A percentile compares a stretch with the other conserved stretches of the same genome.
Evolutionary conservation across 1,140 invertebrate genomes (phyloP).

Genomic region (Physella acuta): DNA sequence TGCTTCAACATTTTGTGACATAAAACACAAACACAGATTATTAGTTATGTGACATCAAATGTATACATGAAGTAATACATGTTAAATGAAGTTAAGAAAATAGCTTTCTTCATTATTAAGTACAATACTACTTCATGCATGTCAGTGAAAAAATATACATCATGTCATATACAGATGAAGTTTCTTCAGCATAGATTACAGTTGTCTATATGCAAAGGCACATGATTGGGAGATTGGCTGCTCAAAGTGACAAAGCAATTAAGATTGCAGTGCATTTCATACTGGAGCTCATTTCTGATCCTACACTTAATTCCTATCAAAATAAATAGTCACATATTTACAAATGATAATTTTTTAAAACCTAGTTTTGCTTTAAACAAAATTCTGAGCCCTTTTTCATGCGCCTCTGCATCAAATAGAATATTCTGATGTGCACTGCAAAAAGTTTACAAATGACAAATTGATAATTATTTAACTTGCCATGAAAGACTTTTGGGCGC

Average conservation of each 20-base stretch:
- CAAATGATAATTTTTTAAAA: too few species aligned
- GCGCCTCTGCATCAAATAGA: conserved; percentile 6
- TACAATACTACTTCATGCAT: too few species aligned
- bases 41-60: too few species aligned
- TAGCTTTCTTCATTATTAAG: too few species aligned
- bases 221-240: conserved; percentile 4
- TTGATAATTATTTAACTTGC: conserved; percentile 19
- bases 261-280: neutral
- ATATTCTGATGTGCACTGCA: conserved; percentile 10
- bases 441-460: conserved; percentile 8
- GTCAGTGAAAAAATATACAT: conserved; percentile 10
- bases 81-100: too few species aligned
- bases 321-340: too few species aligned
- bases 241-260: neutral
- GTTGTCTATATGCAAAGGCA: conserved; percentile 15
- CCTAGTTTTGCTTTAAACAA: too few species aligned
- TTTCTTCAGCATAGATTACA: neutral
- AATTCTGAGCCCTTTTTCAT: conserved; percentile 14
- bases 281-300: too few species aligned
- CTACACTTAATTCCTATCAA: too few species aligned
- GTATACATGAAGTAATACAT: too few species aligned
- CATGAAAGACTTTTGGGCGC: conserved; percentile 20
- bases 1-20: too few species aligned
- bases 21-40: too few species aligned
- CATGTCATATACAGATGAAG: neutral